Percentiles rank a stretch among this genome's conserved stretches.
These are phyloP conservation scores for Rhodeus uyekii DNA, from an alignment of 2,797 vertebrate genomes.

Conservation along the genomic window DNA sequence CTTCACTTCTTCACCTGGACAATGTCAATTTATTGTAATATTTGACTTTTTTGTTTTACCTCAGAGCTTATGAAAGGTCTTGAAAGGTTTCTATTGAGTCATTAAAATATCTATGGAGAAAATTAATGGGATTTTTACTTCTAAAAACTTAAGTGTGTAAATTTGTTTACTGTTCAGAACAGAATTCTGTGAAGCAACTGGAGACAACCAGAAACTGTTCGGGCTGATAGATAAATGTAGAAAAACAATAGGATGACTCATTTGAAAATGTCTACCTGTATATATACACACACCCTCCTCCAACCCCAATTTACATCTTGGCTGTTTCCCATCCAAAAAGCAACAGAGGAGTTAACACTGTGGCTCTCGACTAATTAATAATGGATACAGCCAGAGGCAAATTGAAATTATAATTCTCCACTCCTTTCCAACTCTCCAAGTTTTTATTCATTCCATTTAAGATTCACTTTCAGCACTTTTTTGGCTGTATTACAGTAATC, in stretches of 20 bases:
- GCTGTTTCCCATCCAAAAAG: slow-evolving; percentile 42
- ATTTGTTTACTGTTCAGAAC: not conserved
- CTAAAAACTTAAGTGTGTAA: not conserved
- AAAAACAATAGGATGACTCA: not conserved
- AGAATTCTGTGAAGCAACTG: not conserved
- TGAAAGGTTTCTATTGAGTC: not conserved
- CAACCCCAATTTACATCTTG: slow-evolving; percentile 5
- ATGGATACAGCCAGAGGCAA: slow-evolving; percentile 74
- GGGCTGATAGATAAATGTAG: not conserved
- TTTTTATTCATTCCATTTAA: slow-evolving; percentile 60
- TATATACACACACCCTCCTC: slow-evolving; percentile 9
- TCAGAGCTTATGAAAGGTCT: not conserved
- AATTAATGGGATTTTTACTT: not conserved
- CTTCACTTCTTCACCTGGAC: too few relatives aligned
- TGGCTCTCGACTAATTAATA: slow-evolving; percentile 71
- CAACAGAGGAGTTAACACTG: slow-evolving; percentile 34
- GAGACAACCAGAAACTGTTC: not conserved
- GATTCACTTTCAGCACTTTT: slow-evolving; percentile 60
- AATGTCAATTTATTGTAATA: not conserved
- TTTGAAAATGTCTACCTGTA: slow-evolving; percentile 34
- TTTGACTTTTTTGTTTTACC: not conserved
- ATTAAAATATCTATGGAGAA: not conserved
- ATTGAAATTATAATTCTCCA: slow-evolving; percentile 71
- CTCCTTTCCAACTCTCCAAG: slow-evolving; percentile 62
- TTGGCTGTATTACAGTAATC: slow-evolving; percentile 58